Conservation (phyloP, 2,888 invertebrate genomes). For the Andrena flavipes region DNA sequence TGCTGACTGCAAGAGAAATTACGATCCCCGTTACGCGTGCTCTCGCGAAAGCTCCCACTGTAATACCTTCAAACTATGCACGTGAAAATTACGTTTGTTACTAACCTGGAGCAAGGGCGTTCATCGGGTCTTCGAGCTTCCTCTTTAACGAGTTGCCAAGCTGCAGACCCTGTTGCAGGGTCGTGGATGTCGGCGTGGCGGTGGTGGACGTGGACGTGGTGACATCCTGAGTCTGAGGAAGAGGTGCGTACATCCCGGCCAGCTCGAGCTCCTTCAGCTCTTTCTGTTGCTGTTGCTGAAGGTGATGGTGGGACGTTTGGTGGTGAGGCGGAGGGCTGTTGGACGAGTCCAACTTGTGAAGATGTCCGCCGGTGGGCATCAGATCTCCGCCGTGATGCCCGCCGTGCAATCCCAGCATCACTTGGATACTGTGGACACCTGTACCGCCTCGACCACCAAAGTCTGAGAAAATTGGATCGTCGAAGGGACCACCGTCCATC, state of each 20-base stretch:
- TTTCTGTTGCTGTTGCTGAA: constrained; percentile 84
- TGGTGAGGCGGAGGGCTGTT: constrained; percentile 85
- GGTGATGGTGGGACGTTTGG: constrained; percentile 80
- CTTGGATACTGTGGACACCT: constrained; percentile 89
- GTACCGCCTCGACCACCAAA: constrained; percentile 87
- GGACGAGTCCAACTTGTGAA: constrained; percentile 85
- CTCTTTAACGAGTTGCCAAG: constrained; percentile 81
- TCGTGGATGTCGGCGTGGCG: constrained; percentile 84
- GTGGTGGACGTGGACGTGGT: constrained; percentile 83
- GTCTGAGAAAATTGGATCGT: constrained; percentile 93
- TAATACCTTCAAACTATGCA: background rate
- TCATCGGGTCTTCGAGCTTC: constrained; percentile 81
- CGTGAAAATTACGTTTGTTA: background rate
- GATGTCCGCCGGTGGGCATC: constrained; percentile 80
- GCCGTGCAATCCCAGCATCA: constrained; percentile 88
- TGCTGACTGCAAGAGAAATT: constrained; percentile 76
- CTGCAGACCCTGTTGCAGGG: constrained; percentile 79
- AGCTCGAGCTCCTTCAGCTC: constrained; percentile 83
- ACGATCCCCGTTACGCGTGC: background rate
- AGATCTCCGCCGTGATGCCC: constrained; percentile 82
- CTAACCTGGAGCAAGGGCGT: constrained; percentile 79
- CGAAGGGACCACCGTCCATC: constrained; percentile 91
- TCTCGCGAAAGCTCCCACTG: too few relatives aligned
- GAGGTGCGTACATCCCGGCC: constrained; percentile 82
- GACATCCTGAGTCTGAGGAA: constrained; percentile 85